A percentile compares a stretch with the other conserved stretches of the same genome.
Conservation (phyloP, 2,113 vertebrate species). For the Otis tarda region DNA sequence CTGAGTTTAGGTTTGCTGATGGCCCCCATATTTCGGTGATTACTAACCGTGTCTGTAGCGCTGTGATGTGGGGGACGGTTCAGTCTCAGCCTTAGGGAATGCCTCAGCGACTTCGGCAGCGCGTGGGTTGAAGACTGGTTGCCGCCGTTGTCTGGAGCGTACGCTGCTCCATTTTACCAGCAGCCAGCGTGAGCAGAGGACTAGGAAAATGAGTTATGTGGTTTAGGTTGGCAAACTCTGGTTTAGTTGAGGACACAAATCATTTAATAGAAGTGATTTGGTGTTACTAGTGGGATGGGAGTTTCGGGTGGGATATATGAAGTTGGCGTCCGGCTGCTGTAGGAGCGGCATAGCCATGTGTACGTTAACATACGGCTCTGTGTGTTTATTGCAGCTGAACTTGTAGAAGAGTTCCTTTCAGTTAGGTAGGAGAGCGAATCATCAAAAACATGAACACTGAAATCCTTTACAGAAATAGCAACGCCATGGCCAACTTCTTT, state of each 20-base stretch:
- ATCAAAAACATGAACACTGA: accelerated
- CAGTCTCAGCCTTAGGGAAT: background rate
- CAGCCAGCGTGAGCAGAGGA: background rate
- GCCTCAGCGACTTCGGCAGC: accelerated
- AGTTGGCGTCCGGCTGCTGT: background rate
- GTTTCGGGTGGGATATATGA: background rate
- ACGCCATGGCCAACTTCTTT: background rate
- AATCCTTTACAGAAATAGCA: background rate
- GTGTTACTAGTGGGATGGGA: background rate
- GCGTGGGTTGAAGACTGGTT: background rate
- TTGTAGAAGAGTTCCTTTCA: background rate
- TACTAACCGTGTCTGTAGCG: background rate
- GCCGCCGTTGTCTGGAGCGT: background rate
- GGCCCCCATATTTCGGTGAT: background rate
- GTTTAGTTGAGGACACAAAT: background rate
- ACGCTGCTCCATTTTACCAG: background rate
- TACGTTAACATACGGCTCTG: background rate
- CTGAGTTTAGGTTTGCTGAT: background rate
- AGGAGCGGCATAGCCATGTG: background rate
- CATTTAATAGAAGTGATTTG: accelerated
- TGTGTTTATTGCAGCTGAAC: background rate
- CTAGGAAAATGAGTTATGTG: background rate
- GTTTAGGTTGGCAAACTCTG: background rate
- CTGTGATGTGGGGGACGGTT: background rate
- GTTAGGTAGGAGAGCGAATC: background rate